Evolutionary conservation across 2,113 vertebrate species (phyloP).

Genomic region (Nerophis ophidion): DNA sequence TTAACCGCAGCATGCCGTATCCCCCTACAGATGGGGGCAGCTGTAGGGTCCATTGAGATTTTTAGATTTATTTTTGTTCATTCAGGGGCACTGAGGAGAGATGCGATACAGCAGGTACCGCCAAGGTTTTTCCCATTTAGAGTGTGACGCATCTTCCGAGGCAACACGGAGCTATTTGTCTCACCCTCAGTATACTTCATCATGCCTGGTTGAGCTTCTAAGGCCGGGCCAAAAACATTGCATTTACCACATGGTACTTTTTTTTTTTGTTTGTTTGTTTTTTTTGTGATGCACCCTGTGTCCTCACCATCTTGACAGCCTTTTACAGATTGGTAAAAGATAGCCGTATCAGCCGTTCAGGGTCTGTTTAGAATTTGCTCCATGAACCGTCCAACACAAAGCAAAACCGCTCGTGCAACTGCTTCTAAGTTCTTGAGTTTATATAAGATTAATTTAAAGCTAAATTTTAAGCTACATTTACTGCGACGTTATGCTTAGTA

Average conservation of each 20-base stretch:
- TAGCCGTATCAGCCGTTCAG: slow-evolving; percentile 10
- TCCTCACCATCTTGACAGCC: slow-evolving; percentile 27
- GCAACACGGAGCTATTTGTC: slow-evolving; percentile 25
- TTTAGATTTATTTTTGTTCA: slow-evolving; percentile 7
- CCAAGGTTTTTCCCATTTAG: slow-evolving; percentile 25
- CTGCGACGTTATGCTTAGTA: too few relatives aligned
- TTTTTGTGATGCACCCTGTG: slow-evolving; percentile 14
- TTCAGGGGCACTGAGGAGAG: slow-evolving; percentile 5
- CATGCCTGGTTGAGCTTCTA: slow-evolving; percentile 17
- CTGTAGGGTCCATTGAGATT: not conserved
- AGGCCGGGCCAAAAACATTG: slow-evolving; percentile 19
- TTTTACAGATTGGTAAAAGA: slow-evolving; percentile 29
- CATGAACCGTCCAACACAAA: slow-evolving; percentile 16
- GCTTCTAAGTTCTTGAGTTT: not conserved
- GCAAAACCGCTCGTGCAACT: slow-evolving; percentile 6
- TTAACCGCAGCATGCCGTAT: not conserved
- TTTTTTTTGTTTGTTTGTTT: slow-evolving; percentile 10
- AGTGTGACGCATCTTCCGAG: slow-evolving; percentile 7
- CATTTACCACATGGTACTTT: slow-evolving; percentile 11
- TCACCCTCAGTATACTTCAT: slow-evolving; percentile 27
- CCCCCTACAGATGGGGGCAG: not conserved
- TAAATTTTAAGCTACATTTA: too few relatives aligned
- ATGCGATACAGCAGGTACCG: slow-evolving; percentile 12
- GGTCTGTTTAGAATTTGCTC: slow-evolving; percentile 29
- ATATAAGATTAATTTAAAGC: too few relatives aligned